These are phyloP conservation scores for Dorcus parallelipipedus DNA, from an alignment of 2,888 invertebrate genomes.

Conservation along the genomic window DNA sequence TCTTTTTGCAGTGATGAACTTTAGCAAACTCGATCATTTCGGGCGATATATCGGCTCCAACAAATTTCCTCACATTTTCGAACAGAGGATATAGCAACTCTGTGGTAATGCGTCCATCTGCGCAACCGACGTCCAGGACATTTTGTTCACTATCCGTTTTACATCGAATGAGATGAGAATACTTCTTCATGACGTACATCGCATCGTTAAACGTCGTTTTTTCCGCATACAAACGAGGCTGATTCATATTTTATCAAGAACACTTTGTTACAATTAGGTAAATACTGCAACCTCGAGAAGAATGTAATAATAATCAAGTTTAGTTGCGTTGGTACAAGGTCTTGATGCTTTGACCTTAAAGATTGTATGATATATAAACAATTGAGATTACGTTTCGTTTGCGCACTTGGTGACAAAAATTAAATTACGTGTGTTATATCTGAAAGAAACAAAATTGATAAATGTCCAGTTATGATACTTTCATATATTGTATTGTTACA, in stretches of 20 bases:
- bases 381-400: too few relatives aligned
- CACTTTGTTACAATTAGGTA: too few relatives aligned
- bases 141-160: constrained; percentile 48
- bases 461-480: too few relatives aligned
- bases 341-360: too few relatives aligned
- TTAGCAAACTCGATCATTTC: constrained; percentile 64
- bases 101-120: constrained; percentile 67
- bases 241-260: constrained; percentile 50
- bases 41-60: constrained; percentile 68
- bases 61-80: constrained; percentile 50
- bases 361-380: too few relatives aligned
- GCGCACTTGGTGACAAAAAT: too few relatives aligned
- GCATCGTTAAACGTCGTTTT: constrained; percentile 71
- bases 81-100: constrained; percentile 62
- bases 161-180: constrained; percentile 52
- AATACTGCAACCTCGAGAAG: too few relatives aligned
- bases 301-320: too few relatives aligned
- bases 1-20: constrained; percentile 45
- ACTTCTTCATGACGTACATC: constrained; percentile 61
- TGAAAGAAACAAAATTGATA: too few relatives aligned
- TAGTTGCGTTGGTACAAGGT: too few relatives aligned
- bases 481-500: too few relatives aligned
- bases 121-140: constrained; percentile 72
- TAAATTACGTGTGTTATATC: too few relatives aligned
- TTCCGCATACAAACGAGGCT: constrained; percentile 65